Percentiles rank a stretch among this genome's conserved stretches.
These are phyloP conservation scores for Tringa solitaria DNA, from an alignment of 2,113 vertebrate species.

Conservation along the genomic window DNA sequence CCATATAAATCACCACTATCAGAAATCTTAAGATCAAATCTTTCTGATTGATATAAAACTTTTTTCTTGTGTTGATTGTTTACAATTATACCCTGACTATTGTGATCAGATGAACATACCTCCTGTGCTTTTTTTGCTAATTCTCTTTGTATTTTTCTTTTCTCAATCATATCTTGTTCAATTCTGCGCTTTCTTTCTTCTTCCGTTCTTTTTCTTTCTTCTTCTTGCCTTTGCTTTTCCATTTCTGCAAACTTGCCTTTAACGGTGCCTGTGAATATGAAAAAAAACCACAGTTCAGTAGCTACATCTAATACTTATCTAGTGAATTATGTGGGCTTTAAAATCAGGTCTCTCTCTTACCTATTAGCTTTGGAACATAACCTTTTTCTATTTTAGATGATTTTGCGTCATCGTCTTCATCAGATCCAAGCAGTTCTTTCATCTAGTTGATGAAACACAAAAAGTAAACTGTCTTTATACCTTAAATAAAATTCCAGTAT, in stretches of 20 bases:
- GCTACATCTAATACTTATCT: neutral
- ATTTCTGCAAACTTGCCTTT: conserved; percentile 98
- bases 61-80: neutral
- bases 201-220: conserved; percentile 86
- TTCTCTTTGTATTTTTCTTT: conserved; percentile 94
- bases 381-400: conserved; percentile 87
- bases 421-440: conserved; percentile 93
- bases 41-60: neutral
- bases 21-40: neutral
- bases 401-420: conserved; percentile 89
- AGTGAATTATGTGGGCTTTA: neutral
- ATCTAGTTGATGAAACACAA: conserved; percentile 68
- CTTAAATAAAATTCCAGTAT: neutral
- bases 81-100: neutral
- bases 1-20: neutral
- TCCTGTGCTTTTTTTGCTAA: conserved; percentile 89
- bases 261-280: conserved; percentile 85
- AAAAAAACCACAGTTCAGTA: neutral
- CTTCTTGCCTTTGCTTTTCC: conserved; percentile 95
- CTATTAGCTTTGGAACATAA: conserved; percentile 96
- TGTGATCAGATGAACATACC: conserved; percentile 68
- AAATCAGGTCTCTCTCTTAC: conserved; percentile 71
- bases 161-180: conserved; percentile 91
- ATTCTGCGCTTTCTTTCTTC: conserved; percentile 90
- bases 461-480: neutral